phyloP scores from a whole-genome alignment of 2,113 vertebrate species.

The Anser cygnoides region DNA sequence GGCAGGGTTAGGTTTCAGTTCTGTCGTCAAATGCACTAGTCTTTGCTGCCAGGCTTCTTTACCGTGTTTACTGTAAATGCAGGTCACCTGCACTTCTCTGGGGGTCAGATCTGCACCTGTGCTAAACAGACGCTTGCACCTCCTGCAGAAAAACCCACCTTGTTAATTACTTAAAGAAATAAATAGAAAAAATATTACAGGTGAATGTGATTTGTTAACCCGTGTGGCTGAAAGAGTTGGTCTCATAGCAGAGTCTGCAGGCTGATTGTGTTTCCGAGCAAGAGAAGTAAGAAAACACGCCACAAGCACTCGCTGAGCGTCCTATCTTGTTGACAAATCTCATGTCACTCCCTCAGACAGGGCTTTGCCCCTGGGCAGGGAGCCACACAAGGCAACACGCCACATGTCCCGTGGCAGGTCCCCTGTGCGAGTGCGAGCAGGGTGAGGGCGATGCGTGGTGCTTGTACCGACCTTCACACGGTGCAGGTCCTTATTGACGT shows the following conservation, averaged over 20 bases:
- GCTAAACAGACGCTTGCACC: background rate
- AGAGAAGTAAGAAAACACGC: background rate
- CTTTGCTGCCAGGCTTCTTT: background rate
- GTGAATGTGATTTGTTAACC: slow-evolving; percentile 21
- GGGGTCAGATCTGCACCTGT: slow-evolving; percentile 28
- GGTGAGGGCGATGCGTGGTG: background rate
- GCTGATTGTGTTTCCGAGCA: slow-evolving; percentile 32
- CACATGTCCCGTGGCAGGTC: background rate
- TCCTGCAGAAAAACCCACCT: background rate
- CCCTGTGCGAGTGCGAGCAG: rapidly evolving
- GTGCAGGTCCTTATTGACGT: background rate
- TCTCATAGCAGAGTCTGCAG: background rate
- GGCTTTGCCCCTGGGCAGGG: background rate
- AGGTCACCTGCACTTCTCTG: slow-evolving; percentile 11
- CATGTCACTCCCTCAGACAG: background rate
- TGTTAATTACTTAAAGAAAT: slow-evolving; percentile 8
- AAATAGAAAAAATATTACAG: background rate
- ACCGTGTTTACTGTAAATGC: slow-evolving; percentile 72
- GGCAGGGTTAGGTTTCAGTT: background rate
- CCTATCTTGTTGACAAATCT: background rate
- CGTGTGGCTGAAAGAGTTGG: slow-evolving; percentile 7
- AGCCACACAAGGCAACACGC: background rate
- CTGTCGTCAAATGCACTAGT: background rate
- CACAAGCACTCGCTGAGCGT: background rate
- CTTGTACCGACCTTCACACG: background rate